phyloP scores from a whole-genome alignment of 2,797 vertebrate genomes.

The Rhabdomys pumilio region DNA sequence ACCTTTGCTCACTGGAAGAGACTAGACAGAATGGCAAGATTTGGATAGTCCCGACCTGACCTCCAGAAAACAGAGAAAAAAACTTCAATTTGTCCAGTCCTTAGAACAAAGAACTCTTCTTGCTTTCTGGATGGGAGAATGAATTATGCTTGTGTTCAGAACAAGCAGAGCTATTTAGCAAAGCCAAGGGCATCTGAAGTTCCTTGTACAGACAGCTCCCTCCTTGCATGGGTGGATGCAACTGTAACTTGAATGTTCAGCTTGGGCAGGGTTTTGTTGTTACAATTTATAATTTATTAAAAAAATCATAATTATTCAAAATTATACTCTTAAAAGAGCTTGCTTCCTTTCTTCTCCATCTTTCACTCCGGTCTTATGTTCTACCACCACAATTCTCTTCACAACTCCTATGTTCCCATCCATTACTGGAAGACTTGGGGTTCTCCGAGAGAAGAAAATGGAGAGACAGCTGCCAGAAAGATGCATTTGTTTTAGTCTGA shows the following conservation, averaged over 20 bases:
- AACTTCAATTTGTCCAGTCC: constrained; percentile 37
- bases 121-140: constrained; percentile 7
- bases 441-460: neutral
- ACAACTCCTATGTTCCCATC: neutral
- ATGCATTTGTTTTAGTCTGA: neutral
- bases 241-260: neutral
- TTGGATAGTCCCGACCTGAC: neutral
- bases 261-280: neutral
- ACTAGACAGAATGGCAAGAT: neutral
- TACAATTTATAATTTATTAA: neutral
- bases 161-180: neutral
- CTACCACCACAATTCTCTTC: neutral
- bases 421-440: neutral
- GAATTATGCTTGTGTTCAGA: neutral
- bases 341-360: neutral
- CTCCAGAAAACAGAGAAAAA: neutral
- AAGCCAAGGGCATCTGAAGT: neutral
- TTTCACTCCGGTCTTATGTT: neutral
- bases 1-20: neutral
- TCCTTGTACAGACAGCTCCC: neutral
- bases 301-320: constrained; percentile 58
- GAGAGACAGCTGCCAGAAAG: neutral
- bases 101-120: neutral
- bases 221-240: neutral
- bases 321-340: neutral